A percentile compares a stretch with the other conserved stretches of the same genome.
Evolutionary conservation across 2,113 vertebrate genomes (phyloP).

Genomic region (Orthonyx spaldingii): DNA sequence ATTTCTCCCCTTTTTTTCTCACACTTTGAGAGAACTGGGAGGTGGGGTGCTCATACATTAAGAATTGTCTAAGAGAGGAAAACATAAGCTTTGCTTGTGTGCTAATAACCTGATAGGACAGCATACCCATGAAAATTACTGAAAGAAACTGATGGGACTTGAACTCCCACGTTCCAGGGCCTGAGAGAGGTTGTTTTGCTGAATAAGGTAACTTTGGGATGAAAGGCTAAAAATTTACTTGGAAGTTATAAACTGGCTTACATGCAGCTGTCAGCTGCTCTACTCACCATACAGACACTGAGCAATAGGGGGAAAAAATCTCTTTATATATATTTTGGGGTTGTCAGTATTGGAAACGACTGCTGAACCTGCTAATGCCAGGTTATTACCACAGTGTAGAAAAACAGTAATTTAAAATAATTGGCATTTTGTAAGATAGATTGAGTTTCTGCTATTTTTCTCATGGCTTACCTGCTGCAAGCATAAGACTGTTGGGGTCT

Average conservation of each 20-base stretch:
- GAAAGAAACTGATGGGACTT: background rate
- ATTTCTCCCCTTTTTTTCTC: background rate
- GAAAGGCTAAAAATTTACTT: background rate
- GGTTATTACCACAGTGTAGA: background rate
- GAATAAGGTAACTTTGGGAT: background rate
- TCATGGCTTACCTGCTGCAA: background rate
- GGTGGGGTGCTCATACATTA: background rate
- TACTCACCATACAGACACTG: background rate
- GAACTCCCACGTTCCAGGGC: background rate
- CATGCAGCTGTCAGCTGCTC: background rate
- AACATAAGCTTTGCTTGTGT: background rate
- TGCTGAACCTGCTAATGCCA: background rate
- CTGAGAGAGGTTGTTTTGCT: background rate
- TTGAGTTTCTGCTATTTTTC: background rate
- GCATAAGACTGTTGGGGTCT: background rate
- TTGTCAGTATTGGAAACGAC: background rate
- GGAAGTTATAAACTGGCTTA: background rate
- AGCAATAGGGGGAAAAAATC: background rate
- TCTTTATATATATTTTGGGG: background rate
- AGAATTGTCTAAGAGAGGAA: background rate
- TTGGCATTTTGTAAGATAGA: background rate
- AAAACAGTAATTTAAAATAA: background rate
- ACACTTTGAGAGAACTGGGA: background rate
- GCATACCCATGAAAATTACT: background rate
- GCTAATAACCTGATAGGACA: background rate